A percentile compares a stretch with the other conserved stretches of the same genome.
phyloP scores from a whole-genome alignment of 2,113 vertebrate genomes.

The Rhinoderma darwinii region DNA sequence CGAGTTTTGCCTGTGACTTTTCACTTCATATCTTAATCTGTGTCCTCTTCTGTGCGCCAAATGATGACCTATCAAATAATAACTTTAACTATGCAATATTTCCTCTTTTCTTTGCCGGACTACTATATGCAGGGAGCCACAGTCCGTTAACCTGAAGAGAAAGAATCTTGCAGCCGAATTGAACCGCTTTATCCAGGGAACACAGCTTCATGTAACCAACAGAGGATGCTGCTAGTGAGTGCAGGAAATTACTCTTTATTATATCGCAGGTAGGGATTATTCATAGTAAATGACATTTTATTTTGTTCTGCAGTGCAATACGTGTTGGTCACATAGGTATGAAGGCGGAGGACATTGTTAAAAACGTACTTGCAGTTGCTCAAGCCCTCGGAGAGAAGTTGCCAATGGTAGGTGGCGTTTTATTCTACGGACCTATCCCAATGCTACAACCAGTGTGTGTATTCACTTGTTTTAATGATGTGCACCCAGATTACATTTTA shows the following conservation, averaged over 20 bases:
- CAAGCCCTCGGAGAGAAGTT: constrained; percentile 73
- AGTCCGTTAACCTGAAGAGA: constrained; percentile 79
- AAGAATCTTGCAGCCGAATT: constrained; percentile 78
- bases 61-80: no score
- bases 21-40: no score
- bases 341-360: constrained; percentile 75
- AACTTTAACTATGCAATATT: neutral
- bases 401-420: constrained; percentile 70
- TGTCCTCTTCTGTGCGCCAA: no score
- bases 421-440: no score
- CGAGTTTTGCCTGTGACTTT: no score
- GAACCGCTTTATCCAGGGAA: constrained; percentile 78
- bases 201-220: constrained; percentile 75
- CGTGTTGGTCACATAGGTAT: constrained; percentile 81
- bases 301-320: constrained; percentile 71
- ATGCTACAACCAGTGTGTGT: no score
- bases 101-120: no score
- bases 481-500: no score
- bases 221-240: constrained; percentile 88
- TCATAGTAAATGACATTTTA: neutral
- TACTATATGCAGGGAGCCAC: constrained; percentile 73
- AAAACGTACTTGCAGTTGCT: constrained; percentile 77
- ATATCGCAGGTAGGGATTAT: no score
- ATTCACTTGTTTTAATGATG: no score
- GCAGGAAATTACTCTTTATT: neutral